These are phyloP conservation scores for Crossaster papposus DNA, from an alignment of 53 echinoderm and acorn worm species.

Conservation along the genomic window DNA sequence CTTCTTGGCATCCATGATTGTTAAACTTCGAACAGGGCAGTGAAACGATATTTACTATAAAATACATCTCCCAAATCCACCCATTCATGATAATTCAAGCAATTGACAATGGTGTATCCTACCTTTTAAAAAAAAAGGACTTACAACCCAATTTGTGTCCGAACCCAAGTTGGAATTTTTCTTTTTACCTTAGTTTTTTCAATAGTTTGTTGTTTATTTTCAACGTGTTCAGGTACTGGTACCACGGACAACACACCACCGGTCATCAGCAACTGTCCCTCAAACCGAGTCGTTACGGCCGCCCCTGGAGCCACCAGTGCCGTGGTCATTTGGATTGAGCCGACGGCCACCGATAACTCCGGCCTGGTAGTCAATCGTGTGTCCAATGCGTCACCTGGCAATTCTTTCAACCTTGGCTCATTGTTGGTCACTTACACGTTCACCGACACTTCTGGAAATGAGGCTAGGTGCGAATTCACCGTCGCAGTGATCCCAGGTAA, in stretches of 20 bases:
- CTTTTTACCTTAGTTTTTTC: too few species aligned
- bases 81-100: too few species aligned
- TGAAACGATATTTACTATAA: too few species aligned
- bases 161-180: neutral
- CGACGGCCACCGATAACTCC: constrained; percentile 72
- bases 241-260: constrained; percentile 67
- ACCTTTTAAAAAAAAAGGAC: too few species aligned
- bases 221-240: too few species aligned
- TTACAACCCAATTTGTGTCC: too few species aligned
- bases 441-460: constrained; percentile 68
- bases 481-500: too few species aligned
- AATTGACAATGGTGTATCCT: too few species aligned
- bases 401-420: constrained; percentile 61
- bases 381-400: constrained; percentile 21
- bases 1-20: too few species aligned
- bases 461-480: constrained; percentile 53
- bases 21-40: too few species aligned
- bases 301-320: constrained; percentile 22
- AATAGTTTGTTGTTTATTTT: too few species aligned
- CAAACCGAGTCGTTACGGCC: constrained; percentile 23
- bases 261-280: constrained; percentile 68
- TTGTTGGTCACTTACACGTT: constrained; percentile 74
- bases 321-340: constrained; percentile 63
- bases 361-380: constrained; percentile 29
- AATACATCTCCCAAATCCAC: too few species aligned